phyloP scores from a whole-genome alignment of 1,140 invertebrate genomes.

The Penaeus japonicus region DNA sequence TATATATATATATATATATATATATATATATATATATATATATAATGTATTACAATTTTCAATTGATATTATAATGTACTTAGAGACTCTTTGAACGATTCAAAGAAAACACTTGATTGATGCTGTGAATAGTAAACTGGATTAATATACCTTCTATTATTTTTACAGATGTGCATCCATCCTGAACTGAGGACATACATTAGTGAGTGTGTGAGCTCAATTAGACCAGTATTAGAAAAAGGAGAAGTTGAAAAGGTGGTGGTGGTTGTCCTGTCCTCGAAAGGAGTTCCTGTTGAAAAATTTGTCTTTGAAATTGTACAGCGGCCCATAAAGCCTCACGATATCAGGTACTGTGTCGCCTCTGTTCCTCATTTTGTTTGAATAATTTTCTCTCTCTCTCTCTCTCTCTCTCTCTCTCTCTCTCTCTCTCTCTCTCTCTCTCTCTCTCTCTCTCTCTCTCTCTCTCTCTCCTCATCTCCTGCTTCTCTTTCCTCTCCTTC shows the following conservation, averaged over 20 bases:
- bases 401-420: not conserved
- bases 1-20: no score
- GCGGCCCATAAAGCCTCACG: conserved; percentile 27
- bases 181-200: conserved; percentile 45
- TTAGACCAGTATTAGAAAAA: conserved; percentile 40
- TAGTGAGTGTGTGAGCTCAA: conserved; percentile 50
- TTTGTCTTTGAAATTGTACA: conserved; percentile 54
- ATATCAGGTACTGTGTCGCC: conserved; percentile 24
- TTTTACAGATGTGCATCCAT: conserved; percentile 48
- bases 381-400: no score
- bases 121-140: no score
- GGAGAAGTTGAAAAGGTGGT: conserved; percentile 48
- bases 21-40: no score
- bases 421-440: not conserved
- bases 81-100: no score
- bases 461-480: no score
- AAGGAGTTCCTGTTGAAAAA: conserved; percentile 34
- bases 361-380: not conserved
- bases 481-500: no score
- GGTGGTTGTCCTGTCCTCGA: conserved; percentile 27
- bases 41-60: no score
- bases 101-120: no score
- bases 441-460: not conserved
- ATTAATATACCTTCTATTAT: not conserved
- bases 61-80: no score